phyloP scores from a whole-genome alignment of 2,888 invertebrate species.

The Ganaspis brasiliensis region DNA sequence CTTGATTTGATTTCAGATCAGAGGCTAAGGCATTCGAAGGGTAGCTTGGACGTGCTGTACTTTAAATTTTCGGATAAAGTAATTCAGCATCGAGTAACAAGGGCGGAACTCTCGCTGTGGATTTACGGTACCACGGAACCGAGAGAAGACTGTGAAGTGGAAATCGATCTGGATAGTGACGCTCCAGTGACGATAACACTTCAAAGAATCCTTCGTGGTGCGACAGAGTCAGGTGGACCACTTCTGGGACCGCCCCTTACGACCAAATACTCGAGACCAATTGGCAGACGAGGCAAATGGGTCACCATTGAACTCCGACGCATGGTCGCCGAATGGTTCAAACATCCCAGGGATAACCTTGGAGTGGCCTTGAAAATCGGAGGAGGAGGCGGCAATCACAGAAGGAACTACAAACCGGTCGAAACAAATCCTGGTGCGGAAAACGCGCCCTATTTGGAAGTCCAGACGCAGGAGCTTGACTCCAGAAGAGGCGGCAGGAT shows the following conservation, averaged over 20 bases:
- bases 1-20: conserved; percentile 84
- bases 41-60: conserved; percentile 86
- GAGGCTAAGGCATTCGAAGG: conserved; percentile 85
- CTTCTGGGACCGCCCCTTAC: conserved; percentile 75
- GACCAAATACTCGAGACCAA: conserved; percentile 75
- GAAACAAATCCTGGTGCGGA: conserved; percentile 85
- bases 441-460: conserved; percentile 84
- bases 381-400: conserved; percentile 81
- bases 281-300: conserved; percentile 85
- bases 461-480: conserved; percentile 82
- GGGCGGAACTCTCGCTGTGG: conserved; percentile 87
- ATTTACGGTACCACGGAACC: conserved; percentile 80
- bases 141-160: conserved; percentile 66
- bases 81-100: conserved; percentile 86
- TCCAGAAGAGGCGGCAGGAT: conserved; percentile 84
- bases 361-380: conserved; percentile 87
- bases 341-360: conserved; percentile 87
- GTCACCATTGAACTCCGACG: conserved; percentile 88
- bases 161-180: conserved; percentile 72
- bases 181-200: conserved; percentile 80
- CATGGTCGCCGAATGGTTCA: conserved; percentile 90
- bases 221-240: conserved; percentile 71
- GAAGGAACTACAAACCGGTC: conserved; percentile 83
- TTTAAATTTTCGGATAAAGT: conserved; percentile 88
- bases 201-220: conserved; percentile 82